Conservation (phyloP, 2,113 vertebrate genomes). For the Campylomormyrus numenius region DNA sequence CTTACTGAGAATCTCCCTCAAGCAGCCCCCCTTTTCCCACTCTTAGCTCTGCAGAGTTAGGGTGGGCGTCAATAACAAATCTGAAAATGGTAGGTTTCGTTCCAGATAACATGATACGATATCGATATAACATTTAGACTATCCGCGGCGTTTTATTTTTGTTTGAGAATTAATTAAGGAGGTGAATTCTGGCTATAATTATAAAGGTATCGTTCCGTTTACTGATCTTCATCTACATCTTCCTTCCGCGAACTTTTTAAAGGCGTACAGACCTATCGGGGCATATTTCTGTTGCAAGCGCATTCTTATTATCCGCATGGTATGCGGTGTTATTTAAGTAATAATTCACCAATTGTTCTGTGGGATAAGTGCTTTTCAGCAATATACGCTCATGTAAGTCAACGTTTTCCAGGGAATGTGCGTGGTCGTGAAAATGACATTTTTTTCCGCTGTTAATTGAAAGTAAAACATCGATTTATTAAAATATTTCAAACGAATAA, state of each 20-base stretch:
- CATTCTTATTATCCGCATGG: conserved; percentile 16
- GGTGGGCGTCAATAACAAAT: conserved; percentile 71
- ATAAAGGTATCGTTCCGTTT: conserved; percentile 10
- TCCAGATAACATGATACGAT: conserved; percentile 50
- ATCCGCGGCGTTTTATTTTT: conserved; percentile 16
- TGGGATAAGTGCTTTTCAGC: not conserved
- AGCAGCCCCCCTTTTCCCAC: conserved; percentile 43
- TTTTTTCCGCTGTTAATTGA: not conserved
- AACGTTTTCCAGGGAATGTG: not conserved
- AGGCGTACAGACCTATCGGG: conserved; percentile 26
- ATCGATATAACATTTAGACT: conserved; percentile 38
- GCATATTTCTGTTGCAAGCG: conserved; percentile 20
- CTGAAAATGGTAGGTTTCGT: conserved; percentile 62
- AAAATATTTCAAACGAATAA: not conserved
- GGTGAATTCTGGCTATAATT: conserved; percentile 13
- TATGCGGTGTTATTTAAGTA: conserved; percentile 9
- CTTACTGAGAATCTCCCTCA: conserved; percentile 69
- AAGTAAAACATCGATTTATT: not conserved
- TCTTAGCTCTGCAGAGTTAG: conserved; percentile 65
- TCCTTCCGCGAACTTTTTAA: conserved; percentile 31
- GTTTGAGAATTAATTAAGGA: conserved; percentile 13
- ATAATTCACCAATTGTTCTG: conserved; percentile 4
- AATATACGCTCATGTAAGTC: not conserved
- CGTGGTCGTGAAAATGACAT: conserved; percentile 2
- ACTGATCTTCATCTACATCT: conserved; percentile 22